Evolutionary conservation across 23 tunicate genomes (phyloP).

Genomic region (Phallusia fumigata): DNA sequence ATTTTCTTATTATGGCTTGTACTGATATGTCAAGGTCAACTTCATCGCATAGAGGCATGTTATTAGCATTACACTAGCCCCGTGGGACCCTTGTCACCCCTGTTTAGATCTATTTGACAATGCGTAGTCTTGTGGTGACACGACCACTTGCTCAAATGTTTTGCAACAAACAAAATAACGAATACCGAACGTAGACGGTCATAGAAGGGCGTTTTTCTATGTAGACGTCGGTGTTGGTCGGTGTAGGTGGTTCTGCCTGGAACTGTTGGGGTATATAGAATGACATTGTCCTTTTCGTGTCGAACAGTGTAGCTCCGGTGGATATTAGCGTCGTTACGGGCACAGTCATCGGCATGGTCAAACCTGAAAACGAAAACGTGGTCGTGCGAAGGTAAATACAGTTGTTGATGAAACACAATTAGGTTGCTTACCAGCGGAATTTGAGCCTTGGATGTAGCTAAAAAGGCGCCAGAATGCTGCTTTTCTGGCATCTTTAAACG

Average conservation of each 20-base stretch:
- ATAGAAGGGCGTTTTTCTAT: conserved; percentile 32
- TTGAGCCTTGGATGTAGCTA: conserved; percentile 48
- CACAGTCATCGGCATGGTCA: conserved; percentile 62
- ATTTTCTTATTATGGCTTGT: not conserved
- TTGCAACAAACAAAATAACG: no score
- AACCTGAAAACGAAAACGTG: conserved; percentile 11
- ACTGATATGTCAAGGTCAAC: not conserved
- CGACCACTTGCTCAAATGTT: no score
- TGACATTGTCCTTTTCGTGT: conserved; percentile 33
- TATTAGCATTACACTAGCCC: not conserved
- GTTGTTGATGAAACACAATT: no score
- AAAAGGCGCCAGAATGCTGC: conserved; percentile 44
- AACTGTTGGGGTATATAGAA: conserved; percentile 39
- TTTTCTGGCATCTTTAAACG: not conserved
- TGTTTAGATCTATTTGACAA: no score
- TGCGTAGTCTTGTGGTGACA: no score
- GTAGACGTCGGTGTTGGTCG: conserved; percentile 39
- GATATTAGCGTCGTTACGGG: conserved; percentile 41
- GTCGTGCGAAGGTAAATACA: no score
- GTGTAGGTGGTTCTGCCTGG: conserved; percentile 50
- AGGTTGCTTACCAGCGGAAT: conserved; percentile 32
- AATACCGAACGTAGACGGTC: conserved; percentile 56
- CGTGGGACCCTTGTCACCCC: no score
- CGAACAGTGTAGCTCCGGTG: conserved; percentile 13
- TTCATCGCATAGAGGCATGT: not conserved